Evolutionary conservation across 2,888 invertebrate species (phyloP), one percentile per base, ranked within the genome.

Genomic region (Drosophila putrida): DNA sequence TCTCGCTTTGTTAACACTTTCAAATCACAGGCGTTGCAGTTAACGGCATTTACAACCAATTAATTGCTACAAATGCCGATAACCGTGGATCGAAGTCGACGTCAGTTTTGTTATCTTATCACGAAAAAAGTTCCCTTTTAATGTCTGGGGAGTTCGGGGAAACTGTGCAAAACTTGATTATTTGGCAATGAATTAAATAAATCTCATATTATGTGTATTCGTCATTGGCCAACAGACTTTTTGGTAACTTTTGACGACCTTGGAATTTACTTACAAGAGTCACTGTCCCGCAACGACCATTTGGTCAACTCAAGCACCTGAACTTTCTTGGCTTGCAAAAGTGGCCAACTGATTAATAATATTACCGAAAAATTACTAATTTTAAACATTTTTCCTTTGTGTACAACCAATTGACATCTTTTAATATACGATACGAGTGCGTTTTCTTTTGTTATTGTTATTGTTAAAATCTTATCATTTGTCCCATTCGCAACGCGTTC

Each of bases 221-320:
- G 50, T 47, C 55, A 33, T 15, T 15, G 9, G 6, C 43, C n/a
- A 3, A 20, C 11, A 28, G 15, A 35, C 43, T 27, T 39, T 27
- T 6, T 28, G 31, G 36, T 13, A 38, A 13, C 0, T 11, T 0
- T 6, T 2, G 4, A 39, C 1, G 15, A 13, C 3, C 15, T 0
- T 4, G 5, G 0, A 1, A 1, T 6, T 4, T 39, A 58, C 89
- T 90, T 75, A 91, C 91, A 71, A 51, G 86, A 85, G 65, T 85
- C 89, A 58, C 75, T 76, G 72, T 91, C 91, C 25, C 57, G 57
- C 44, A 91, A 66, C 8, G 68, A 78, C 91, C 91, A 91, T 28
- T 81, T 86, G 36, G 75, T 75, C 36, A 91, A 66, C 57, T 88
- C 90, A 13, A 88, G 68, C 11, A 84, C 80, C 33, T 76, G 75